Conservation (phyloP, 23 tunicate species). For the Oikopleura albicans region DNA sequence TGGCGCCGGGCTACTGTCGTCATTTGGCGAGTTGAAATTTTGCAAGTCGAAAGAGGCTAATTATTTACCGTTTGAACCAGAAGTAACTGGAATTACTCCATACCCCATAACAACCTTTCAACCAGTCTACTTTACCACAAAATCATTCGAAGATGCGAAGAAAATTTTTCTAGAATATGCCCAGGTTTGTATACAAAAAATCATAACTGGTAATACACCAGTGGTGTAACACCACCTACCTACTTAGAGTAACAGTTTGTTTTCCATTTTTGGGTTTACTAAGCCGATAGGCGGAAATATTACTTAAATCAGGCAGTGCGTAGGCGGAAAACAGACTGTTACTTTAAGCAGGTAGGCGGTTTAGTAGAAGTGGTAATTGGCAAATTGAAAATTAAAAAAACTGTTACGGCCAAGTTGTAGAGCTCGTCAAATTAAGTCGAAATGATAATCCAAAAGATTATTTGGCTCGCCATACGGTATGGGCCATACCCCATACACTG, state of each 20-base stretch:
- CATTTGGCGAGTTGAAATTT: slow-evolving; percentile 57
- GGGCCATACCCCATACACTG: too few relatives aligned
- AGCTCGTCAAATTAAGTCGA: too few relatives aligned
- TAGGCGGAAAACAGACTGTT: background rate
- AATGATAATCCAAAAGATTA: too few relatives aligned
- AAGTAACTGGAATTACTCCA: slow-evolving; percentile 33
- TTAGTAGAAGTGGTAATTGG: too few relatives aligned
- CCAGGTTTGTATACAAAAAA: too few relatives aligned
- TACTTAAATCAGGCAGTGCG: background rate
- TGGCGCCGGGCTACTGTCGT: slow-evolving; percentile 84
- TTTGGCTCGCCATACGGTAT: too few relatives aligned
- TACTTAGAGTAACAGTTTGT: too few relatives aligned
- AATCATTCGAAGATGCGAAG: slow-evolving; percentile 47
- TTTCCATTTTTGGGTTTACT: background rate
- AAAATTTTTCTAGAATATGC: background rate
- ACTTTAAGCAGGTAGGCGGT: too few relatives aligned
- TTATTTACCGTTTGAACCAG: slow-evolving; percentile 39
- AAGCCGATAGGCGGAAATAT: background rate
- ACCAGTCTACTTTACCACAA: slow-evolving; percentile 67
- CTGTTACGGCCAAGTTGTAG: too few relatives aligned
- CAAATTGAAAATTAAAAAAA: too few relatives aligned
- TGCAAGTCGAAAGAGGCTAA: slow-evolving; percentile 18
- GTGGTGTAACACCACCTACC: too few relatives aligned
- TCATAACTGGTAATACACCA: too few relatives aligned
- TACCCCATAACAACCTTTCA: slow-evolving; percentile 70